Evolutionary conservation across 1,140 invertebrate genomes (phyloP).

Genomic region (Platyscapa corneri): DNA sequence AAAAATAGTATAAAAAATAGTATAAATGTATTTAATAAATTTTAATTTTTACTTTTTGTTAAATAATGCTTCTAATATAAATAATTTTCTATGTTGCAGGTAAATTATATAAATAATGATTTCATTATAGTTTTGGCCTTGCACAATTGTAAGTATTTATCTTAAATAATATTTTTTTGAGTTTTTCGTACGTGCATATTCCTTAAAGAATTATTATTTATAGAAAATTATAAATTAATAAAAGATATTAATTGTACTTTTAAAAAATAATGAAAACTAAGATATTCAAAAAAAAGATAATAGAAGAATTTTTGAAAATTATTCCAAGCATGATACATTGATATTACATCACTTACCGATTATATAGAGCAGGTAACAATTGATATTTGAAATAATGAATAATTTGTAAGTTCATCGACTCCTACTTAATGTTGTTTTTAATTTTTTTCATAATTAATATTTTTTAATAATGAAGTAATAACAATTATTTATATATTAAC

Average conservation of each 20-base stretch:
- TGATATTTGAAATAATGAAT: slow-evolving; percentile 15
- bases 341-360: not conserved
- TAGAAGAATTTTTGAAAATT: too few relatives aligned
- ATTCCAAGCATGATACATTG: not conserved
- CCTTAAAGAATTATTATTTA: not conserved
- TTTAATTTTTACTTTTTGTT: not conserved
- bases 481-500: too few relatives aligned
- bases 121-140: not conserved
- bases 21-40: not conserved
- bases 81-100: not conserved
- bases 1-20: too few relatives aligned
- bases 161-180: not conserved
- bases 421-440: not conserved
- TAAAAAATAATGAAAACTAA: not conserved
- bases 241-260: too few relatives aligned
- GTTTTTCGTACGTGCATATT: not conserved
- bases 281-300: not conserved
- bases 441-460: too few relatives aligned
- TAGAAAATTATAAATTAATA: too few relatives aligned
- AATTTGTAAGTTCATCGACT: not conserved
- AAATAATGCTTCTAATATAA: not conserved
- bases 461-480: too few relatives aligned
- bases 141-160: not conserved
- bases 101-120: not conserved
- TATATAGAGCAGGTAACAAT: not conserved